Conservation (phyloP, 2,888 invertebrate species). For the Ophioninae sp. region DNA sequence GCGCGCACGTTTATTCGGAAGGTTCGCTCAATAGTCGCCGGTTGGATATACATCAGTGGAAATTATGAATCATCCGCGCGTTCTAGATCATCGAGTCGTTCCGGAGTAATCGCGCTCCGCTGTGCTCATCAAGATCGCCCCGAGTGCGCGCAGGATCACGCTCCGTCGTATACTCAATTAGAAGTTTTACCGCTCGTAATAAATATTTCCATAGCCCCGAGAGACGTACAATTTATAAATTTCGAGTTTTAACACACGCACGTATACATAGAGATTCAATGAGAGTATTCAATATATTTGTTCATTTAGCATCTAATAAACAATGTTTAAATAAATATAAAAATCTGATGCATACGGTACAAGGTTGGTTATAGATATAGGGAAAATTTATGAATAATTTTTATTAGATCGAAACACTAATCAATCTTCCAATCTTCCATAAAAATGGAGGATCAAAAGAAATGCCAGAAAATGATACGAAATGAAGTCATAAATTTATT, state of each 20-base stretch:
- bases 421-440: neutral
- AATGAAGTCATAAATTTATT: neutral
- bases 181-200: constrained; percentile 17
- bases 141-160: constrained; percentile 26
- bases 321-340: too few relatives aligned
- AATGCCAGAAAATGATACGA: neutral
- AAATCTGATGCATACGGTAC: too few relatives aligned
- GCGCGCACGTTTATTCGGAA: neutral
- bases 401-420: too few relatives aligned
- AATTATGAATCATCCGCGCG: constrained; percentile 62
- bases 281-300: too few relatives aligned
- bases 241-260: neutral
- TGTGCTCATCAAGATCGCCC: constrained; percentile 22
- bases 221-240: constrained; percentile 4
- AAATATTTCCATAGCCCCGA: constrained; percentile 28
- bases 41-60: constrained; percentile 18
- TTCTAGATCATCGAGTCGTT: constrained; percentile 54
- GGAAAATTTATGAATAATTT: too few relatives aligned
- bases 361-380: too few relatives aligned
- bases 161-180: constrained; percentile 44
- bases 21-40: neutral
- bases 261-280: too few relatives aligned
- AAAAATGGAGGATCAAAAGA: neutral
- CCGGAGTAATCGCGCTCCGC: constrained; percentile 8
- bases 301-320: too few relatives aligned